phyloP scores from a whole-genome alignment of 2,797 vertebrate genomes.

The Myotis vivesi region DNA sequence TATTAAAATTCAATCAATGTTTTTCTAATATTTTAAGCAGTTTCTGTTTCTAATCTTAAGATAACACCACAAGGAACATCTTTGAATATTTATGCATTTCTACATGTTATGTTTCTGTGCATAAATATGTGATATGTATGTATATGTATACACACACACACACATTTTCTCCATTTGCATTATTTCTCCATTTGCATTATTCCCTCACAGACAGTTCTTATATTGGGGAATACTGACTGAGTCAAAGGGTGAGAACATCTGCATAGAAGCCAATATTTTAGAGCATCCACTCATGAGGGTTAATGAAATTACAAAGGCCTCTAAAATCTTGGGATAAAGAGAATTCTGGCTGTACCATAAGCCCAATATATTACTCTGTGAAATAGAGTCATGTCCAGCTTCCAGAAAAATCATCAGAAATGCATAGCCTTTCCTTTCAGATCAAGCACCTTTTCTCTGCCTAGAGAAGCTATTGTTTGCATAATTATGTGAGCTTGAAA shows the following conservation, averaged over 20 bases:
- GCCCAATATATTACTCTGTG: not conserved
- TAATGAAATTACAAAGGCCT: not conserved
- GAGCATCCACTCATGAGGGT: not conserved
- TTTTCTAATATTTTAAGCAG: not conserved
- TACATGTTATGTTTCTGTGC: not conserved
- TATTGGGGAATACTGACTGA: not conserved
- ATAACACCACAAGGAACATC: not conserved
- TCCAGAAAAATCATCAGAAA: slow-evolving; percentile 5
- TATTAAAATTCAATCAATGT: not conserved
- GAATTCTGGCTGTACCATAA: not conserved
- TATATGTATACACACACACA: not conserved
- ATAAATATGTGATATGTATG: not conserved
- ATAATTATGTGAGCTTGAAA: not conserved
- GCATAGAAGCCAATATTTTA: not conserved
- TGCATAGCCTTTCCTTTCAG: not conserved
- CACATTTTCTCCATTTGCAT: not conserved
- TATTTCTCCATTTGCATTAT: not conserved
- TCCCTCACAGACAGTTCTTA: not conserved
- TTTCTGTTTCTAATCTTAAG: not conserved
- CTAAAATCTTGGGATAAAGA: not conserved
- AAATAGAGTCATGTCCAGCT: not conserved
- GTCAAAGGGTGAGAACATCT: not conserved
- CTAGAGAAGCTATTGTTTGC: not conserved
- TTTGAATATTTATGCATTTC: not conserved
- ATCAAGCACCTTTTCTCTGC: not conserved